phyloP scores from a whole-genome alignment of 2,797 vertebrate genomes.

The Galagoides demidoff region DNA sequence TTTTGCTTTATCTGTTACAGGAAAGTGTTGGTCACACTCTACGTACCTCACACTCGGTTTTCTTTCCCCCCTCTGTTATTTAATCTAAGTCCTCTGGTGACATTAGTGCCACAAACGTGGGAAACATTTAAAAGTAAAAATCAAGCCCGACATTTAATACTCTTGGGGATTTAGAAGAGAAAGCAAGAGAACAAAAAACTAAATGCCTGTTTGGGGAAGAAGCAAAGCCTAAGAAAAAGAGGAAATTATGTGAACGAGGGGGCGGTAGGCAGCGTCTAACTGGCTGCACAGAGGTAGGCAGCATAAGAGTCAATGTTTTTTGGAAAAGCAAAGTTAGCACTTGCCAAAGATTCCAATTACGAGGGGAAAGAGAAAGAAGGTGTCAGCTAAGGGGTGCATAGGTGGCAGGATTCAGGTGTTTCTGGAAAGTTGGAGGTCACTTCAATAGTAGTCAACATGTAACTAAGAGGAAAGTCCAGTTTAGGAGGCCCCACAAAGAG shows the following conservation, averaged over 20 bases:
- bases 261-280: background rate
- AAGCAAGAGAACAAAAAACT: background rate
- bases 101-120: background rate
- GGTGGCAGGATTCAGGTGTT: background rate
- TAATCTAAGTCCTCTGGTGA: slow-evolving; percentile 23
- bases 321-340: background rate
- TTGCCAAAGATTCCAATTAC: background rate
- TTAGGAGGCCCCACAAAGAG: background rate
- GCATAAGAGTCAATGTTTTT: background rate
- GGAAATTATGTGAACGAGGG: background rate
- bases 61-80: background rate
- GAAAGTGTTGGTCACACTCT: background rate
- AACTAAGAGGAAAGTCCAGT: background rate
- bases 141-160: background rate
- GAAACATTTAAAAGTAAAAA: slow-evolving; percentile 32
- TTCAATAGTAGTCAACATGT: background rate
- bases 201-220: background rate
- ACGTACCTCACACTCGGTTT: background rate
- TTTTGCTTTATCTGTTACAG: background rate
- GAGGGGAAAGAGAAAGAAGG: accelerated
- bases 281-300: background rate
- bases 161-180: background rate
- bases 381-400: background rate
- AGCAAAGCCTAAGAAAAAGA: background rate
- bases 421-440: background rate